Evolutionary conservation across 2,888 invertebrate species (phyloP).

Genomic region (Cosmia trapezina): DNA sequence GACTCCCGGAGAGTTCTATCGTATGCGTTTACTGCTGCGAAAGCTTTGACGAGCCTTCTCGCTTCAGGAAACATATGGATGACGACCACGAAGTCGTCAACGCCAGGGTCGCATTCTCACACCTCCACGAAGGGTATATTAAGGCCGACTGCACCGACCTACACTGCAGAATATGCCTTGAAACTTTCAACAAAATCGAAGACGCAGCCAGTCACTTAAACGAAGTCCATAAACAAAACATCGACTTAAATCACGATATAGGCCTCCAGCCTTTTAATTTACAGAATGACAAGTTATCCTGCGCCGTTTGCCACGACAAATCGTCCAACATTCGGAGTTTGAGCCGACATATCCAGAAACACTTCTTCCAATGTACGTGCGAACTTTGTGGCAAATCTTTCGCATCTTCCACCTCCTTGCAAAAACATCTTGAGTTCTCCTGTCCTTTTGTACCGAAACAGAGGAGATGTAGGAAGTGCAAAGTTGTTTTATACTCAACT

Average conservation of each 20-base stretch:
- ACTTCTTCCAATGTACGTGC: slow-evolving; percentile 79
- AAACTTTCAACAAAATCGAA: slow-evolving; percentile 67
- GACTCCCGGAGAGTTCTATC: slow-evolving; percentile 77
- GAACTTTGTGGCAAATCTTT: slow-evolving; percentile 81
- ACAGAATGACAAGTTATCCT: slow-evolving; percentile 68
- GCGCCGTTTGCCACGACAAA: slow-evolving; percentile 74
- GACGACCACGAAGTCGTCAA: slow-evolving; percentile 65
- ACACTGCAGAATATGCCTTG: slow-evolving; percentile 74
- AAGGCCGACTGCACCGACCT: slow-evolving; percentile 79
- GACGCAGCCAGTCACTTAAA: slow-evolving; percentile 72
- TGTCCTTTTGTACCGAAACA: slow-evolving; percentile 65
- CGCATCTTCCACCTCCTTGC: slow-evolving; percentile 71
- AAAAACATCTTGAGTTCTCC: slow-evolving; percentile 68
- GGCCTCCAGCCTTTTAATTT: slow-evolving; percentile 79
- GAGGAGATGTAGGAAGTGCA: slow-evolving; percentile 77
- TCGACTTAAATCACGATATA: slow-evolving; percentile 71
- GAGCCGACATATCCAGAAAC: slow-evolving; percentile 77
- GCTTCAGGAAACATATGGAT: slow-evolving; percentile 71
- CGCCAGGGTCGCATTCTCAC: slow-evolving; percentile 65
- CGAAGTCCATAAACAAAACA: slow-evolving; percentile 66
- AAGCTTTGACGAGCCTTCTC: slow-evolving; percentile 69
- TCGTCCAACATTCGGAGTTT: slow-evolving; percentile 73
- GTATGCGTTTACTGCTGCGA: slow-evolving; percentile 82
- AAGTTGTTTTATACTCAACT: slow-evolving; percentile 68
- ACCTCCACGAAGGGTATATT: slow-evolving; percentile 65